Evolutionary conservation across 2,888 invertebrate species (phyloP), one percentile per base, ranked within the genome.

Genomic region (Sipha maydis): DNA sequence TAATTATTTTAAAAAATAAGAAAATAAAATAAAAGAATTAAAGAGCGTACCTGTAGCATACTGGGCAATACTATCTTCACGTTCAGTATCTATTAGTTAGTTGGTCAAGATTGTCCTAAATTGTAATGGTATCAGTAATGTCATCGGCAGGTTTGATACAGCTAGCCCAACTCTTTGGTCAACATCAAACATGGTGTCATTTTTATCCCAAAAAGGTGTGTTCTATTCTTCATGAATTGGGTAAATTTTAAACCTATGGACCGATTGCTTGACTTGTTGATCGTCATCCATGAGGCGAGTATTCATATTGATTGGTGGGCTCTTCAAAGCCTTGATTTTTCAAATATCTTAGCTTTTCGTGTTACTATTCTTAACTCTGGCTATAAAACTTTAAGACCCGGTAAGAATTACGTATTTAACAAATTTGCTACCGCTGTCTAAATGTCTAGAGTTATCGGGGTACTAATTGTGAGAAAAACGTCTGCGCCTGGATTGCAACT

Each of bases 161-260:
- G 21, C 19, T 3, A 5, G 41, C 41, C 41, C 41, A 7, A 38
- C 38, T 38, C 38, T 38, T 38, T 3, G 38, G 3, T 38, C 38
- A 38, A 41, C 41, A 41, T 8, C 41, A 41, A 41, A 41, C 41
- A 41, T 41, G 41, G 41, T 41, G 41, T 41, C 8, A 41, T 9
- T 1, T 41, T 41, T 41, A 41, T 41, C 8, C 9, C 41, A 8
- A 8, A 3, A 8, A 5, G 41, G 41, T 41, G 41, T 41, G 7
- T 9, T 41, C 41, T 41, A 41, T 41, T 8, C 41, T 41, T 41
- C 41, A 8, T 91, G 85, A 92, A 90, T 90, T 92, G 92, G 31
- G 92, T 90, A 90, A 92, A 92, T 71, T 90, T 84, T 88, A 92
- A 90, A 19, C 92, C 92, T 90, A 92, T 91, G n/a, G 91, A 91